Conservation (phyloP, 2,113 vertebrate species). For the Calidris pygmaea region DNA sequence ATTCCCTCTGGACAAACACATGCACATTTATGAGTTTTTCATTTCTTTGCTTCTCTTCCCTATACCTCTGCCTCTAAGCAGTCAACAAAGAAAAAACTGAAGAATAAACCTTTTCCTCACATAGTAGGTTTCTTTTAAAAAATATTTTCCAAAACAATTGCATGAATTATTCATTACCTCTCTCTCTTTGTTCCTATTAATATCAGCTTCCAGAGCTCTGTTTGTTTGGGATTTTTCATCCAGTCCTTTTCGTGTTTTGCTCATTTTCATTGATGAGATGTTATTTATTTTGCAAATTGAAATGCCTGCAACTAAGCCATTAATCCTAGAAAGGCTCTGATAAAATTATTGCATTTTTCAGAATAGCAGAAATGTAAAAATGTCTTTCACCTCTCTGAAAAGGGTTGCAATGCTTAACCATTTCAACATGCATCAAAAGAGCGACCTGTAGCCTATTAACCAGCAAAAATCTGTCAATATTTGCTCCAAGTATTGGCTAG, state of each 20-base stretch:
- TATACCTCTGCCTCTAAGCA: background rate
- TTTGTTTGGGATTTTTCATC: conserved; percentile 10
- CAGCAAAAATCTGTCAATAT: background rate
- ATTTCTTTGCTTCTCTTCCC: background rate
- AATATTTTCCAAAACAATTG: background rate
- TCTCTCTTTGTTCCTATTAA: background rate
- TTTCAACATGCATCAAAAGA: background rate
- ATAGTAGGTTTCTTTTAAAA: background rate
- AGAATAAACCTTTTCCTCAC: background rate
- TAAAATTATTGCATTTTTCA: background rate
- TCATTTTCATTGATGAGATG: conserved; percentile 13
- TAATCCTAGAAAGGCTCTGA: conserved; percentile 19
- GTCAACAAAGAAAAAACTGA: background rate
- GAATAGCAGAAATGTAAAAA: background rate
- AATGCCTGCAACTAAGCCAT: conserved; percentile 19
- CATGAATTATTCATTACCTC: conserved; percentile 32
- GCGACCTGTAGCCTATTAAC: background rate
- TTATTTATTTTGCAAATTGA: conserved; percentile 50
- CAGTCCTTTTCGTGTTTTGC: background rate
- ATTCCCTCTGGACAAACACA: background rate
- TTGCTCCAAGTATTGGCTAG: background rate
- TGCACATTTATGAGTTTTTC: background rate
- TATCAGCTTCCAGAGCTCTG: background rate
- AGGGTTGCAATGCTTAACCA: background rate
- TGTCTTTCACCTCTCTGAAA: background rate